A percentile compares a stretch with the other conserved stretches of the same genome.
phyloP scores from a whole-genome alignment of 1,140 invertebrate species.

The Bombus sylvicola region DNA sequence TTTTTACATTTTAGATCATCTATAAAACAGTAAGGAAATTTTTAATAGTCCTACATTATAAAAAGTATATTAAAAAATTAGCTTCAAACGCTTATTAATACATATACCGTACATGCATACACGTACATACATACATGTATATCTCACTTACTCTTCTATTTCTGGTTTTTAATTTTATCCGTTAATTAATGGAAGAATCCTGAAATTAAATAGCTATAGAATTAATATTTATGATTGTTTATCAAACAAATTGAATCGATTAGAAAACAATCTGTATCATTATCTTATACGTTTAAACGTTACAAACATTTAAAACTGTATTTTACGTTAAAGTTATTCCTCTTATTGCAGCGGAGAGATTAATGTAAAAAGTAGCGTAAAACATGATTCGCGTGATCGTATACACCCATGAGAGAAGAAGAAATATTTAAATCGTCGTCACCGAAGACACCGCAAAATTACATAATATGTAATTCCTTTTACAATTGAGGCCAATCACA shows the following conservation, averaged over 20 bases:
- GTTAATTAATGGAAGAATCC: not conserved
- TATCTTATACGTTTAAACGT: not conserved
- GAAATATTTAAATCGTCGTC: slow-evolving; percentile 38
- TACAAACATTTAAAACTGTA: not conserved
- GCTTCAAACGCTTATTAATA: not conserved
- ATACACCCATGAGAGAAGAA: slow-evolving; percentile 6
- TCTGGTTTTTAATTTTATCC: not conserved
- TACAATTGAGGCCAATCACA: slow-evolving; percentile 66
- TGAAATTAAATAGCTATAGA: not conserved
- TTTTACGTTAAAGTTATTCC: not conserved
- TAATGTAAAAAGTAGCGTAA: not conserved
- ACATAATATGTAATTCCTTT: slow-evolving; percentile 66
- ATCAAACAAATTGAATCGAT: too few relatives aligned
- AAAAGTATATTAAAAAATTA: not conserved
- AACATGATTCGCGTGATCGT: not conserved
- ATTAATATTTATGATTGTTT: not conserved
- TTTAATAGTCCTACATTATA: not conserved
- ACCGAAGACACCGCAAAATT: slow-evolving; percentile 57
- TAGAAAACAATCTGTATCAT: not conserved
- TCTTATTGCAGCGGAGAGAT: not conserved
- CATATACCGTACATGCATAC: not conserved
- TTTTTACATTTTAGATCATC: not conserved
- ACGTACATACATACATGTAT: too few relatives aligned
- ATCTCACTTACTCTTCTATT: too few relatives aligned
- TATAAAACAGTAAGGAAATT: not conserved